phyloP scores from a whole-genome alignment of 2,888 invertebrate genomes.

The Sabellastarte sp. region DNA sequence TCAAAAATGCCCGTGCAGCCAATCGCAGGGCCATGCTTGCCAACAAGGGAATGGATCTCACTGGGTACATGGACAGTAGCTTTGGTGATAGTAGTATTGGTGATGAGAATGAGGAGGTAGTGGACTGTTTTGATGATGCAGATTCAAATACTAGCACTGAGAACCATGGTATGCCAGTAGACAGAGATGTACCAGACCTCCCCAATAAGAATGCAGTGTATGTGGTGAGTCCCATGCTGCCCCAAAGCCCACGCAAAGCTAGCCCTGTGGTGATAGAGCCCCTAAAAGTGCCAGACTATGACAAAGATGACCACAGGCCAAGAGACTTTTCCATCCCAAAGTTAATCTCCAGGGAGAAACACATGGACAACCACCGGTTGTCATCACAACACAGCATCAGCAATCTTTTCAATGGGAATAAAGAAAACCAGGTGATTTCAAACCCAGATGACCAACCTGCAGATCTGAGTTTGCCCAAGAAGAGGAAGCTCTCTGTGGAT shows the following conservation, averaged over 20 bases:
- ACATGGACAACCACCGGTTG: not conserved
- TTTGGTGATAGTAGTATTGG: not conserved
- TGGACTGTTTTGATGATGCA: constrained; percentile 33
- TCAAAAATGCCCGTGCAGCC: constrained; percentile 95
- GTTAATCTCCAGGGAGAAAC: too few relatives aligned
- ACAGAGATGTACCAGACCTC: constrained; percentile 38
- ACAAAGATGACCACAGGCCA: not conserved
- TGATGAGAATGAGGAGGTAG: not conserved
- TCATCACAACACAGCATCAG: not conserved
- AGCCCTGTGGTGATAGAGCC: constrained; percentile 29
- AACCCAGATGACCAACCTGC: not conserved
- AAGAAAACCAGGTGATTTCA: not conserved
- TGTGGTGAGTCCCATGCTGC: constrained; percentile 37
- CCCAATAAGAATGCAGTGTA: constrained; percentile 56
- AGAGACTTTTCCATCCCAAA: not conserved
- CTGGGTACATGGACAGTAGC: not conserved
- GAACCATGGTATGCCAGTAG: constrained; percentile 1
- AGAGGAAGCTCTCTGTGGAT: not conserved
- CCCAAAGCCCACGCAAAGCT: constrained; percentile 4
- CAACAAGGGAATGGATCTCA: not conserved
- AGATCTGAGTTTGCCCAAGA: not conserved
- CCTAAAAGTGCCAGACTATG: constrained; percentile 16
- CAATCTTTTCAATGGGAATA: too few relatives aligned
- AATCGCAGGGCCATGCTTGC: constrained; percentile 81
- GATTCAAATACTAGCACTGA: not conserved